Evolutionary conservation across 2,888 invertebrate species (phyloP).

Genomic region (Allophyes oxyacanthae): DNA sequence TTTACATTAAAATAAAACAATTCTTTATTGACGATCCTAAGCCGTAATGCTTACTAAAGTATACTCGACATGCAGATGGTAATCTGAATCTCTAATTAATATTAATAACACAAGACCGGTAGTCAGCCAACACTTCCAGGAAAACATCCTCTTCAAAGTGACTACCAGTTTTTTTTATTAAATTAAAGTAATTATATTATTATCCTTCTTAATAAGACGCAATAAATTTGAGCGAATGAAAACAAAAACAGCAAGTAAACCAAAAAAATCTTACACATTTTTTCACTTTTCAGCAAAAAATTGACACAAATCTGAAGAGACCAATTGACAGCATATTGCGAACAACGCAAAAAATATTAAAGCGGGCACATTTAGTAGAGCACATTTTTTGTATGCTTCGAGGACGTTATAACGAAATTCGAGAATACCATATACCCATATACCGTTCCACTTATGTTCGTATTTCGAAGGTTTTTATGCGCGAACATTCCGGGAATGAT

Average conservation of each 20-base stretch:
- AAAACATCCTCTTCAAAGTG: constrained; percentile 29
- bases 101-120: constrained; percentile 39
- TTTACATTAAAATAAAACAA: too few species aligned
- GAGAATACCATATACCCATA: constrained; percentile 51
- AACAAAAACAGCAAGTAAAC: constrained; percentile 21
- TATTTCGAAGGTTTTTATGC: constrained; percentile 28
- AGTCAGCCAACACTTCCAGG: constrained; percentile 21
- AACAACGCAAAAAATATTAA: constrained; percentile 37
- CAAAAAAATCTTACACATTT: constrained; percentile 15
- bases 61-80: constrained; percentile 32
- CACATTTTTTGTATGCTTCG: constrained; percentile 45
- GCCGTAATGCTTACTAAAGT: constrained; percentile 5
- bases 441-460: constrained; percentile 37
- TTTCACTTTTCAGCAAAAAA: constrained; percentile 37
- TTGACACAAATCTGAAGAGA: constrained; percentile 53
- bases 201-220: neutral
- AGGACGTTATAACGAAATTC: constrained; percentile 45
- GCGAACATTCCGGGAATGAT: constrained; percentile 48
- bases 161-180: constrained; percentile 20
- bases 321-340: constrained; percentile 26
- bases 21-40: too few species aligned
- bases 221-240: constrained; percentile 2
- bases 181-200: neutral
- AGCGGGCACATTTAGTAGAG: constrained; percentile 49
- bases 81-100: constrained; percentile 41